Percentiles rank a stretch among this genome's conserved stretches.
phyloP scores from a whole-genome alignment of 2,888 invertebrate species.

The Phyllotreta cruciferae region DNA sequence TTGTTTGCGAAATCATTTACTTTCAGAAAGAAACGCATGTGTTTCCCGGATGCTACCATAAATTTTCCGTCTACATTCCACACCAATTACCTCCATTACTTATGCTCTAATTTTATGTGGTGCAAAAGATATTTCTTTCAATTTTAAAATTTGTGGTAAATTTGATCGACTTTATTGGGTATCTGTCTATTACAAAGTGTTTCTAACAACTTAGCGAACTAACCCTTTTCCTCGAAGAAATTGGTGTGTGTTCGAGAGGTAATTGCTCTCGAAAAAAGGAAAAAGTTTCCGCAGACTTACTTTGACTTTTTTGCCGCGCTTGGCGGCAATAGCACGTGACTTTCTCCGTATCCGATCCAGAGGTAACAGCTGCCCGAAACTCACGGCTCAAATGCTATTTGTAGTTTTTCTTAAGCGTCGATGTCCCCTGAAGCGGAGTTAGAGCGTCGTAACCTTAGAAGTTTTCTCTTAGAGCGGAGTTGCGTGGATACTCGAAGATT shows the following conservation, averaged over 20 bases:
- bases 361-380: slow-evolving; percentile 43
- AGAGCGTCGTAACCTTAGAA: not conserved
- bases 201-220: not conserved
- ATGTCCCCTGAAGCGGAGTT: slow-evolving; percentile 6
- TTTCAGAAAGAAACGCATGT: not conserved
- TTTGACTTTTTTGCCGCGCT: slow-evolving; percentile 82
- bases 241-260: not conserved
- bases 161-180: not conserved
- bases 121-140: not conserved
- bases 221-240: too few relatives aligned
- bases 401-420: slow-evolving; percentile 5
- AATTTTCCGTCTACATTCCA: not conserved
- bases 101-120: too few relatives aligned
- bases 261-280: not conserved
- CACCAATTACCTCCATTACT: not conserved
- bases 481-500: not conserved
- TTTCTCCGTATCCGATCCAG: slow-evolving; percentile 86
- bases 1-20: slow-evolving; percentile 6
- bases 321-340: slow-evolving; percentile 86
- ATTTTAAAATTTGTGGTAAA: not conserved
- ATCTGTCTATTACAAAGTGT: not conserved
- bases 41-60: not conserved
- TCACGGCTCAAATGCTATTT: slow-evolving; percentile 21
- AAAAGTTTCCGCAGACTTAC: slow-evolving; percentile 60
- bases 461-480: not conserved